Evolutionary conservation across 2,797 vertebrate species (phyloP), one percentile per base, ranked within the genome.

Genomic region (Loris lydekkerianus): DNA sequence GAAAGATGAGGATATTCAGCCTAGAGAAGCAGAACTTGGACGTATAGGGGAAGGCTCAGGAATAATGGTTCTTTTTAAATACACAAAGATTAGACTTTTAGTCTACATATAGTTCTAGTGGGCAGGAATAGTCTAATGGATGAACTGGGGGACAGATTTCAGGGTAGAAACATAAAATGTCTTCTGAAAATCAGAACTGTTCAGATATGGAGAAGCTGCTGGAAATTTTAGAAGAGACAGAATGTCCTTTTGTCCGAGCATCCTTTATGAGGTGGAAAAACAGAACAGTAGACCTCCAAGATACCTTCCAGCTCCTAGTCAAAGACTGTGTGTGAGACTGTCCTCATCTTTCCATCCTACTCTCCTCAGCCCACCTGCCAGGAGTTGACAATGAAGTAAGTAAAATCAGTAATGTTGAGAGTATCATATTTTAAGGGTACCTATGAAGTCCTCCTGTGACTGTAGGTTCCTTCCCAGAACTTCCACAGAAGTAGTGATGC

Each of bases 111-210:
- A 49, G 20, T 60, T 81, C 34, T 2, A 90, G 18, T 56, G 65
- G 76, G 11, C 31, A 91, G 40, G 49, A 72, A 13, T 0, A 18
- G 25, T 31, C n/a, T 70, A 63, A 65, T n/a, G 56, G 25, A 5
- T 77, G 6, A 89, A 77, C 4, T 13, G 70, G 49, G 43, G 72
- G 18, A 75, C 1, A 73, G 53, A 56, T 86, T 75, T 89, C 67
- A 56, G n/a, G 76, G 49, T 4, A 53, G 82, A 91, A 85, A 75
- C 6, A 37, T 3, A 56, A 78, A 70, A 27, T 40, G 7, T 21
- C 83, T 86, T 34, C 76, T 83, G 53, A 88, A 81, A 91, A 75
- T 81, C 60, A 63, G 34, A 91, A 77, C 20, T 81, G 40, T 37
- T 86, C 27, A 82, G 81, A 84, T 83, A 67, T 43, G 21, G 80